Percentiles rank a stretch among this genome's conserved stretches.
These are phyloP conservation scores for Drosophila elegans DNA, from an alignment of 1,140 invertebrate genomes.

Conservation along the genomic window DNA sequence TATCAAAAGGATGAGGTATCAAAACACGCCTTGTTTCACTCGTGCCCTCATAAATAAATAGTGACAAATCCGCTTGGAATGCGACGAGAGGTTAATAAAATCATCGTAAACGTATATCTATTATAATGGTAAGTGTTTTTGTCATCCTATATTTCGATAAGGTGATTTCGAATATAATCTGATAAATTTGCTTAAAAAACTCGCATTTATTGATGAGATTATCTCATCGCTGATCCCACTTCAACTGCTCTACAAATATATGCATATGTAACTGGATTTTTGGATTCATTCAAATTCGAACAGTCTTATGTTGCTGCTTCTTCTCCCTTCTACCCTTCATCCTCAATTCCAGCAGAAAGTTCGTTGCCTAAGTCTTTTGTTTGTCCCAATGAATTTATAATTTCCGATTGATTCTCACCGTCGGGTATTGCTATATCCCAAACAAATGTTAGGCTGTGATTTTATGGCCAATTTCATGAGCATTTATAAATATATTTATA, in stretches of 20 bases:
- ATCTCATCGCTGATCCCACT: slow-evolving; percentile 45
- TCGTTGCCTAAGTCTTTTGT: slow-evolving; percentile 79
- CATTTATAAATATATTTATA: not conserved
- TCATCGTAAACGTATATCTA: slow-evolving; percentile 5
- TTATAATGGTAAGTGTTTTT: slow-evolving; percentile 2
- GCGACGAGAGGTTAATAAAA: not conserved
- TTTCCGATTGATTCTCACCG: slow-evolving; percentile 49
- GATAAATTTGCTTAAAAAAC: slow-evolving; percentile 1
- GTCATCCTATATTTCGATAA: slow-evolving; percentile 11
- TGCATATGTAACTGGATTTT: slow-evolving; percentile 42
- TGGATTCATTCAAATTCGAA: slow-evolving; percentile 31
- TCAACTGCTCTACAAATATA: slow-evolving; percentile 22
- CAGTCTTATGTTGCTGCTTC: slow-evolving; percentile 16
- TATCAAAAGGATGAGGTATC: no score
- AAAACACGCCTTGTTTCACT: no score
- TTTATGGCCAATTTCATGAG: slow-evolving; percentile 36
- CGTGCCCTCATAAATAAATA: not conserved
- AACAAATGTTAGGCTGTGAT: slow-evolving; percentile 32
- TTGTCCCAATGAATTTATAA: slow-evolving; percentile 67
- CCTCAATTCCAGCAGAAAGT: slow-evolving; percentile 44
- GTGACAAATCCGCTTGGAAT: not conserved
- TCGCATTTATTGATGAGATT: slow-evolving; percentile 15
- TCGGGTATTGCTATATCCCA: slow-evolving; percentile 7
- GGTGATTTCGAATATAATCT: not conserved
- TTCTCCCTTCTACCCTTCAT: slow-evolving; percentile 11